These are phyloP conservation scores for Palythoa grandis DNA, from an alignment of 92 coral and sea anemone genomes.

Conservation along the genomic window DNA sequence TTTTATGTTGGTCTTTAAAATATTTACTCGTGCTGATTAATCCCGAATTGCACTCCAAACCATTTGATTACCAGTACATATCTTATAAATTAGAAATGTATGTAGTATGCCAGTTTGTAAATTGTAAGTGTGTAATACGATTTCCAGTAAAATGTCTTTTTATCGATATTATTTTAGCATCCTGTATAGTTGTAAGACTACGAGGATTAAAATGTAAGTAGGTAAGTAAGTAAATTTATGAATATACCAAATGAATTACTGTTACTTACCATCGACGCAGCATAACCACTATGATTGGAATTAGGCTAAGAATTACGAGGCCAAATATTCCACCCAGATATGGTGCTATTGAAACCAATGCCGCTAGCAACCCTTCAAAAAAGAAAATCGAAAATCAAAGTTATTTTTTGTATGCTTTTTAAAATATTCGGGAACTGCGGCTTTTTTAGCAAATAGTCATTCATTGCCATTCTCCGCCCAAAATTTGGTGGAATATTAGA, in stretches of 20 bases:
- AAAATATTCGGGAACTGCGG: not conserved
- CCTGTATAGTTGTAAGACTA: too few relatives aligned
- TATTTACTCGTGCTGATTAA: too few relatives aligned
- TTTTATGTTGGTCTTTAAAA: too few relatives aligned
- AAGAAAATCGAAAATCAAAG: not conserved
- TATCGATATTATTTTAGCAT: too few relatives aligned
- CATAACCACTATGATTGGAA: conserved; percentile 1
- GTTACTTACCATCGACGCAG: conserved; percentile 15
- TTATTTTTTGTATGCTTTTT: not conserved
- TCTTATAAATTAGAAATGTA: too few relatives aligned
- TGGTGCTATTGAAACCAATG: conserved; percentile 27
- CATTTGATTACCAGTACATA: too few relatives aligned
- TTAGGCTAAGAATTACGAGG: conserved; percentile 1
- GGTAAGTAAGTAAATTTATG: too few relatives aligned
- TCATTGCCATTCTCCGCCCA: not conserved
- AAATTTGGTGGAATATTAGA: not conserved
- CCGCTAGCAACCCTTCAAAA: conserved; percentile 9
- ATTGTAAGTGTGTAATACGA: too few relatives aligned
- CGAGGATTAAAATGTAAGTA: too few relatives aligned
- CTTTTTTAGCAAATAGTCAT: not conserved
- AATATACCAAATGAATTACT: not conserved
- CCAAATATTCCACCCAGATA: conserved; percentile 40
- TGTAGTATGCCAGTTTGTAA: too few relatives aligned
- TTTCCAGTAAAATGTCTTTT: too few relatives aligned
- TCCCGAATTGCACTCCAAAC: too few relatives aligned